Evolutionary conservation across 2,888 invertebrate genomes (phyloP).

Genomic region (Protonemura montana): DNA sequence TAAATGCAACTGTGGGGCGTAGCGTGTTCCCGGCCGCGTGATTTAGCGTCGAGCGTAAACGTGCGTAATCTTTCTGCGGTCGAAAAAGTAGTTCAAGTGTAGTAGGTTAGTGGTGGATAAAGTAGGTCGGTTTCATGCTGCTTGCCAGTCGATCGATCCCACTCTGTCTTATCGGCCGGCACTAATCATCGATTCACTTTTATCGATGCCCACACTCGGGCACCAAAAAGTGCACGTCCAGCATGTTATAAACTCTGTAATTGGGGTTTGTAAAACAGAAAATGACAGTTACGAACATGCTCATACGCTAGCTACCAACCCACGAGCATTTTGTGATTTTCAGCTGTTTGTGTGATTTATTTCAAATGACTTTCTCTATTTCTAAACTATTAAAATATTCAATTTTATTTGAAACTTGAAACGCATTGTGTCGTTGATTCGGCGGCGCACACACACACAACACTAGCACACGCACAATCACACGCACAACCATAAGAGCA

Average conservation of each 20-base stretch:
- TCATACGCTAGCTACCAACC: too few relatives aligned
- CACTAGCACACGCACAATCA: too few relatives aligned
- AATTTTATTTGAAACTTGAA: neutral
- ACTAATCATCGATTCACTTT: neutral
- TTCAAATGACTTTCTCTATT: slow-evolving; percentile 37
- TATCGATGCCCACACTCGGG: neutral
- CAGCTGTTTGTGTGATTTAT: slow-evolving; percentile 28
- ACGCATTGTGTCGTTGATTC: neutral
- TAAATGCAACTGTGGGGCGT: too few relatives aligned
- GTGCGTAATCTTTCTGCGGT: too few relatives aligned
- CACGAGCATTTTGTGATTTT: slow-evolving; percentile 26
- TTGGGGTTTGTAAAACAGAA: too few relatives aligned
- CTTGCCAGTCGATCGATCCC: neutral
- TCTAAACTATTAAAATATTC: slow-evolving; percentile 35
- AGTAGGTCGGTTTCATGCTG: slow-evolving; percentile 19
- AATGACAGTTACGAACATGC: too few relatives aligned
- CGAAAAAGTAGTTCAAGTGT: slow-evolving; percentile 44
- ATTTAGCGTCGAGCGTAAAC: too few relatives aligned
- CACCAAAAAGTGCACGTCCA: too few relatives aligned
- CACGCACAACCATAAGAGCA: too few relatives aligned
- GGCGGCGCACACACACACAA: too few relatives aligned
- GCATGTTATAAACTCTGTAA: too few relatives aligned
- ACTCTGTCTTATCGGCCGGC: neutral
- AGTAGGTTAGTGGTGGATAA: slow-evolving; percentile 38
- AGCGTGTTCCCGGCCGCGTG: too few relatives aligned